Percentiles rank a stretch among this genome's conserved stretches.
phyloP scores from a whole-genome alignment of 2,797 vertebrate species.

The Rhabdomys pumilio region DNA sequence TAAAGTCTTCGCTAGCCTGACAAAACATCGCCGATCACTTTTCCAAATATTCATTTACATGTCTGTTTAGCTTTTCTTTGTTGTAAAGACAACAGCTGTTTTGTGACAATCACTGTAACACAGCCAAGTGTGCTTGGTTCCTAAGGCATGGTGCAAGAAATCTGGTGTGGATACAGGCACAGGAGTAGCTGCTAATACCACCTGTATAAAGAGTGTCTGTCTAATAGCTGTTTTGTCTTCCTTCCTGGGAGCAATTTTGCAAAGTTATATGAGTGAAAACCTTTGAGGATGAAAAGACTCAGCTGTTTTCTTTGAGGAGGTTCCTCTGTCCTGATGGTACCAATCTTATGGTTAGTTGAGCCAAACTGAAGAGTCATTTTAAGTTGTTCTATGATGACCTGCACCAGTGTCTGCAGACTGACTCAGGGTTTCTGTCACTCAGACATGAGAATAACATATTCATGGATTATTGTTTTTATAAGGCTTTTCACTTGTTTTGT shows the following conservation, averaged over 20 bases:
- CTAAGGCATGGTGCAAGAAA: neutral
- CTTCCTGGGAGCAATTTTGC: neutral
- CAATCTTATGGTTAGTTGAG: neutral
- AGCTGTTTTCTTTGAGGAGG: neutral
- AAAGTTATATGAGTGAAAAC: neutral
- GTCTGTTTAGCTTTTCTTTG: neutral
- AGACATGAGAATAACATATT: neutral
- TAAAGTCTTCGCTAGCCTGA: neutral
- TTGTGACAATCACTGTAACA: neutral
- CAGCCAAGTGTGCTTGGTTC: neutral
- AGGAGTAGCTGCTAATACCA: neutral
- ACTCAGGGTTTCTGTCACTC: neutral
- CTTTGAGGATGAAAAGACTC: neutral
- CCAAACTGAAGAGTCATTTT: neutral
- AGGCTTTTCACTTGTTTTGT: neutral
- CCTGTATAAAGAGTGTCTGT: neutral
- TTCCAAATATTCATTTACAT: neutral
- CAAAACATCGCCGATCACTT: neutral
- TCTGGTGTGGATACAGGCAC: neutral
- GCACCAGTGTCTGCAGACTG: neutral
- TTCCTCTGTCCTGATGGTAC: neutral
- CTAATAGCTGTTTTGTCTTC: neutral
- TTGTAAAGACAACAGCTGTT: conserved; percentile 8
- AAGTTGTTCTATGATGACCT: conserved; percentile 3
- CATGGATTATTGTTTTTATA: neutral